Percentiles rank a stretch among this genome's conserved stretches.
phyloP scores from a whole-genome alignment of 2,797 vertebrate genomes.

The Squalus acanthias region DNA sequence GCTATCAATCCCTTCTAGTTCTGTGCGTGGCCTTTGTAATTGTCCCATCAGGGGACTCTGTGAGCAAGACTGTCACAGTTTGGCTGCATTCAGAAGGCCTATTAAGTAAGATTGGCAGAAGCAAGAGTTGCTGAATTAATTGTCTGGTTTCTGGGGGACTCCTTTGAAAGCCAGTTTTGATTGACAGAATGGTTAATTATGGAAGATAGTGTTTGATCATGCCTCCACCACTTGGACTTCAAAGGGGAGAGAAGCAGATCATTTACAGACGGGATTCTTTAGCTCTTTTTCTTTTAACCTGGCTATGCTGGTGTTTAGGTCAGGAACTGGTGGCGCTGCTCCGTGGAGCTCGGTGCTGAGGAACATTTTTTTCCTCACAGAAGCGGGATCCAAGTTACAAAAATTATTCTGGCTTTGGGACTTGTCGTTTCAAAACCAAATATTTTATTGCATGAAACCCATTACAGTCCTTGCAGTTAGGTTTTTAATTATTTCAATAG shows the following conservation, averaged over 20 bases:
- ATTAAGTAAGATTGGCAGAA: not conserved
- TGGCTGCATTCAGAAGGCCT: not conserved
- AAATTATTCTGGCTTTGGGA: not conserved
- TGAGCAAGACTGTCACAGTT: not conserved
- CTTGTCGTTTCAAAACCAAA: not conserved
- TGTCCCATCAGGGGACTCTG: not conserved
- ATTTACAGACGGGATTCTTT: constrained; percentile 5
- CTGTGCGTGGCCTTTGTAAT: not conserved
- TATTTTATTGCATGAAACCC: not conserved
- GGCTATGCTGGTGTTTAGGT: not conserved
- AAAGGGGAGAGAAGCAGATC: not conserved
- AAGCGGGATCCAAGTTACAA: not conserved
- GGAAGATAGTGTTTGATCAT: constrained; percentile 11
- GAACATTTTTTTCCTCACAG: not conserved
- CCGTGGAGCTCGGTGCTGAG: not conserved
- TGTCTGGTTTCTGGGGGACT: not conserved
- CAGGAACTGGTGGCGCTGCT: not conserved
- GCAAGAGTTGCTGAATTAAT: constrained; percentile 14
- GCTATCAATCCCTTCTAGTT: not conserved
- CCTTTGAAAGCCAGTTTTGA: constrained; percentile 14
- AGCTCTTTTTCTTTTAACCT: not conserved
- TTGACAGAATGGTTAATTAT: not conserved
- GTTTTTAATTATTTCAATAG: not conserved
- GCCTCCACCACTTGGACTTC: not conserved
- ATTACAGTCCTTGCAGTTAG: not conserved